These are phyloP conservation scores for Chymomyza caudatula DNA, from an alignment of 2,888 invertebrate species.

Conservation along the genomic window DNA sequence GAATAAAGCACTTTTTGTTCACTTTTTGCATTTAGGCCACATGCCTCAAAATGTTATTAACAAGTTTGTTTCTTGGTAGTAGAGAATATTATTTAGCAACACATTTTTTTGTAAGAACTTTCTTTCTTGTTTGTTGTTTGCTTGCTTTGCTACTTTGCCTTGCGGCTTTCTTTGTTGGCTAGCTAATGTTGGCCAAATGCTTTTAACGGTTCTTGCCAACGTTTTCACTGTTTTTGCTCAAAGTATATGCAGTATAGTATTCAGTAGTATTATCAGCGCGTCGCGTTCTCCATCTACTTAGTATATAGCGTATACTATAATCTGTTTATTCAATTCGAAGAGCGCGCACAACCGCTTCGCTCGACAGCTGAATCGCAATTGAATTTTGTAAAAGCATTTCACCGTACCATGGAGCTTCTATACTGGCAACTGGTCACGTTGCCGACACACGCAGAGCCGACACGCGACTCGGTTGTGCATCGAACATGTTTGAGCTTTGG, in stretches of 20 bases:
- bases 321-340: background rate
- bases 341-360: slow-evolving; percentile 22
- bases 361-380: slow-evolving; percentile 71
- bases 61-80: background rate
- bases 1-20: background rate
- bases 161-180: slow-evolving; percentile 13
- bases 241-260: background rate
- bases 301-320: slow-evolving; percentile 16
- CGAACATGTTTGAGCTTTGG: slow-evolving; percentile 25
- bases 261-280: background rate
- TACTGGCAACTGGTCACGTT: slow-evolving; percentile 65
- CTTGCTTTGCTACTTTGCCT: slow-evolving; percentile 7
- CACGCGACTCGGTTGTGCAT: slow-evolving; percentile 49
- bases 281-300: background rate
- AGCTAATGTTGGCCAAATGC: slow-evolving; percentile 31
- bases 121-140: slow-evolving; percentile 10
- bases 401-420: slow-evolving; percentile 43
- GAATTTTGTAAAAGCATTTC: slow-evolving; percentile 75
- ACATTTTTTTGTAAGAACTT: slow-evolving; percentile 12
- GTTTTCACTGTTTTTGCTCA: slow-evolving; percentile 18
- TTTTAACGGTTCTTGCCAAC: slow-evolving; percentile 37
- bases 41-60: background rate
- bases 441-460: slow-evolving; percentile 65
- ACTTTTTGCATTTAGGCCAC: background rate
- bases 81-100: background rate